Evolutionary conservation across 1,140 invertebrate genomes (phyloP).

Genomic region (Lepidurus apus): DNA sequence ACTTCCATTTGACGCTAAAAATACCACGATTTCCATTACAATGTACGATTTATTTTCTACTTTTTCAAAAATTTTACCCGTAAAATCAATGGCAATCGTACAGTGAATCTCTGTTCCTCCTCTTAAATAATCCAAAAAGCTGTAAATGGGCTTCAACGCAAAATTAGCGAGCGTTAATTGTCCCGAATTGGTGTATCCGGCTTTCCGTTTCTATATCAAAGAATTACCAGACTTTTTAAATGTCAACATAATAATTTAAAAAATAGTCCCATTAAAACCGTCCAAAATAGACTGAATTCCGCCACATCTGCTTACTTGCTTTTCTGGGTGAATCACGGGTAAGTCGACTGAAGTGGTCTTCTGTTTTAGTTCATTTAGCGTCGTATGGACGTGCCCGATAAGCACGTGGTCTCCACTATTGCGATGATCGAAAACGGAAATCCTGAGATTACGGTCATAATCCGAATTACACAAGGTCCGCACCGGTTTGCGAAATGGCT

Average conservation of each 20-base stretch:
- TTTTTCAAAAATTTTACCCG: slow-evolving; percentile 43
- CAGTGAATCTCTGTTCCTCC: slow-evolving; percentile 52
- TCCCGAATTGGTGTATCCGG: slow-evolving; percentile 44
- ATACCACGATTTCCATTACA: not conserved
- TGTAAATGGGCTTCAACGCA: slow-evolving; percentile 44
- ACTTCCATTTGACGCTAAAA: slow-evolving; percentile 59
- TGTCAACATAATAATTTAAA: not conserved
- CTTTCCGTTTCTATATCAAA: slow-evolving; percentile 41
- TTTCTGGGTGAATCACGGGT: slow-evolving; percentile 38
- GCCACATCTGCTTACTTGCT: slow-evolving; percentile 36
- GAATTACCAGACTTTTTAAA: slow-evolving; percentile 26
- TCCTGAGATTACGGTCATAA: slow-evolving; percentile 8
- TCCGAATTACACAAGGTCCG: slow-evolving; percentile 2
- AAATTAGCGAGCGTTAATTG: slow-evolving; percentile 41
- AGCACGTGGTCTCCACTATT: slow-evolving; percentile 25
- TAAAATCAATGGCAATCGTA: slow-evolving; percentile 60
- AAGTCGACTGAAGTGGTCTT: slow-evolving; percentile 36
- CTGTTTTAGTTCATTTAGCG: slow-evolving; percentile 37
- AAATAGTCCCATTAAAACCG: not conserved
- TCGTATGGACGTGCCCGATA: slow-evolving; percentile 25
- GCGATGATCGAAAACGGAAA: slow-evolving; percentile 24
- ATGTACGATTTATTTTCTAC: not conserved
- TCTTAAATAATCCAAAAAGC: slow-evolving; percentile 57
- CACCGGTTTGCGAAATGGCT: slow-evolving; percentile 20
- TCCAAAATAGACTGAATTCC: not conserved